Conservation (phyloP, 2,797 vertebrate species). For the Coregonus suidteri region DNA sequence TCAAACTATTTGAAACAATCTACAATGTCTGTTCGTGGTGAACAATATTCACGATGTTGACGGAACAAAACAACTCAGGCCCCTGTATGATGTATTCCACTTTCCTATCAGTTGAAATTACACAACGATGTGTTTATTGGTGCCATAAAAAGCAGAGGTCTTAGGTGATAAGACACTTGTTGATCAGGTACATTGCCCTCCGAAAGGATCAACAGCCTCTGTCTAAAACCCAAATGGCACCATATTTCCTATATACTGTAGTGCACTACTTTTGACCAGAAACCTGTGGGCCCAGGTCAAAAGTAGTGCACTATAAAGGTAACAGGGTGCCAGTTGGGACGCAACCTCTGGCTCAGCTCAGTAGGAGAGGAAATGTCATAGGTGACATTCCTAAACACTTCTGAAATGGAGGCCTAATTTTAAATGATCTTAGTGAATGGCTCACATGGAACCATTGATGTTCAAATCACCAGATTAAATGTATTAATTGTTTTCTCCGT, state of each 20-base stretch:
- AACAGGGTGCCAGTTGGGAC: slow-evolving; percentile 15
- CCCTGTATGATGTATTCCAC: slow-evolving; percentile 17
- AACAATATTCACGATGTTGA: background rate
- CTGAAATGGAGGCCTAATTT: background rate
- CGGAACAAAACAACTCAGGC: slow-evolving; percentile 11
- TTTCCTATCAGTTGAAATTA: slow-evolving; percentile 31
- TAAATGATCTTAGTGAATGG: background rate
- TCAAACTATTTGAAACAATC: no score
- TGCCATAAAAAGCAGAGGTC: slow-evolving; percentile 41
- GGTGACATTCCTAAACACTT: background rate
- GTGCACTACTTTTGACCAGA: background rate
- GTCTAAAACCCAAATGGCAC: background rate
- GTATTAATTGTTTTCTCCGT: background rate
- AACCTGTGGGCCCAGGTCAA: background rate
- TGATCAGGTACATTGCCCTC: slow-evolving; percentile 42
- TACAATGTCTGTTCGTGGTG: background rate
- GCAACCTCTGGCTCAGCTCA: background rate
- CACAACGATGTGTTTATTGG: slow-evolving; percentile 50
- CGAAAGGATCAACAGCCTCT: slow-evolving; percentile 25
- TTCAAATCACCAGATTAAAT: background rate
- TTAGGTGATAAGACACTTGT: slow-evolving; percentile 42
- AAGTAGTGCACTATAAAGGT: background rate
- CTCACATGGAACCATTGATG: background rate
- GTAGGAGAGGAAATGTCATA: slow-evolving; percentile 9
- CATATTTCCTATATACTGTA: background rate